Evolutionary conservation across 2,113 vertebrate genomes (phyloP).

Genomic region (Poeciliopsis turrubarensis): DNA sequence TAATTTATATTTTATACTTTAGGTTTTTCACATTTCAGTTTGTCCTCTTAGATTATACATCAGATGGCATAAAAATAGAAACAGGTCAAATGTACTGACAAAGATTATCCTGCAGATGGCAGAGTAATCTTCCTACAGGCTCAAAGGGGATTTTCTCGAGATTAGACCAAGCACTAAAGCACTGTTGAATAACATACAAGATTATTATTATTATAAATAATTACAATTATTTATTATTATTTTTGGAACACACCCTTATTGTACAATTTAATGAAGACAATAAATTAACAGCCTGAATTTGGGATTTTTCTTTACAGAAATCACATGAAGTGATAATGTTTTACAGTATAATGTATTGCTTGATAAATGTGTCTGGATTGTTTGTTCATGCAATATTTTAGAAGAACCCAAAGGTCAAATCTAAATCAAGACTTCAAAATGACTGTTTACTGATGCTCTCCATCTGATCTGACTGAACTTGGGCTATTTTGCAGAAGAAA

Average conservation of each 20-base stretch:
- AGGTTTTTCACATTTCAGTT: too few relatives aligned
- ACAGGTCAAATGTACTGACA: constrained; percentile 43
- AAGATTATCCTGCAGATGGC: constrained; percentile 63
- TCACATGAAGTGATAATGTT: not conserved
- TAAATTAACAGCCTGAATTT: not conserved
- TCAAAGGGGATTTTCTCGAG: not conserved
- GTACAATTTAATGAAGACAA: too few relatives aligned
- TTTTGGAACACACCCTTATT: not conserved
- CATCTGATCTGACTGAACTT: too few relatives aligned
- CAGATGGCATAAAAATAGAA: constrained; percentile 3
- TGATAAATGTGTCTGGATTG: too few relatives aligned
- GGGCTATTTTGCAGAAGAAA: too few relatives aligned
- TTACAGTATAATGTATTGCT: not conserved
- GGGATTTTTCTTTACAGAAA: not conserved
- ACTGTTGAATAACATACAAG: not conserved
- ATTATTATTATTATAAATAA: not conserved
- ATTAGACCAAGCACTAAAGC: not conserved
- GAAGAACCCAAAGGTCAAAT: not conserved
- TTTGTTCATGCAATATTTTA: not conserved
- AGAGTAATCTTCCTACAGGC: constrained; percentile 11
- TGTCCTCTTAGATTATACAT: not conserved
- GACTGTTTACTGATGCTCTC: too few relatives aligned
- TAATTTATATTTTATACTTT: not conserved
- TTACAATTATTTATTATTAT: not conserved
- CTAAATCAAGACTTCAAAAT: not conserved